A percentile compares a stretch with the other conserved stretches of the same genome.
Conservation (phyloP, 2,113 vertebrate species). For the Pao palembangensis region DNA sequence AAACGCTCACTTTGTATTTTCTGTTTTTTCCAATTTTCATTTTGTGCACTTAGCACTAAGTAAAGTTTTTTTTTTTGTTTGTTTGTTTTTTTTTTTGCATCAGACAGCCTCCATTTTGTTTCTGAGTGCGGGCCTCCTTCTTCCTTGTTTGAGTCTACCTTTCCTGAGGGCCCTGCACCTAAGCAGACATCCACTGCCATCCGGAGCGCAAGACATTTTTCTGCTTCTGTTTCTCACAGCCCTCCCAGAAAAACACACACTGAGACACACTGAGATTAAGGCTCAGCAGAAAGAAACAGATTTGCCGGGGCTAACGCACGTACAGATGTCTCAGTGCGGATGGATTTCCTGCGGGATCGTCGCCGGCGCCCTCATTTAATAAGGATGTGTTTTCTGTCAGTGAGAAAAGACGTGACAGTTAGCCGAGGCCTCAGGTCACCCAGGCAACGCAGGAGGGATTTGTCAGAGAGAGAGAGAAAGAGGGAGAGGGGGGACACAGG, state of each 20-base stretch:
- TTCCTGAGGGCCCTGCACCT: too few species aligned
- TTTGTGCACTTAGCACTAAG: too few species aligned
- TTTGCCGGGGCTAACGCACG: constrained; percentile 63
- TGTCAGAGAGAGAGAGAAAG: neutral
- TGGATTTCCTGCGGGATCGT: constrained; percentile 69
- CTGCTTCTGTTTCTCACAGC: constrained; percentile 59
- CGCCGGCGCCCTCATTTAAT: constrained; percentile 51
- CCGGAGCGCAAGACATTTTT: too few species aligned
- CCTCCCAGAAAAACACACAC: constrained; percentile 28
- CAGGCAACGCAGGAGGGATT: constrained; percentile 38
- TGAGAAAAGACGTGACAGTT: constrained; percentile 36
- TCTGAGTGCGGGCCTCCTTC: too few species aligned
- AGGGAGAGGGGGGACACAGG: constrained; percentile 5
- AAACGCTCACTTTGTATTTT: too few species aligned
- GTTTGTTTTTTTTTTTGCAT: too few species aligned
- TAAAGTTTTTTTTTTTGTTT: too few species aligned
- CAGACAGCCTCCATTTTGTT: too few species aligned
- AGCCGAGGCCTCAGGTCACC: constrained; percentile 29
- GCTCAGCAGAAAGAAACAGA: constrained; percentile 67
- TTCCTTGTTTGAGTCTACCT: too few species aligned
- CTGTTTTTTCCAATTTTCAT: too few species aligned
- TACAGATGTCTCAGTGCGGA: constrained; percentile 68
- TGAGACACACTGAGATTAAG: constrained; percentile 63
- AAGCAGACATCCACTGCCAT: too few species aligned
- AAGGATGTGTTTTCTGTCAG: constrained; percentile 48